Conservation (phyloP, 2,797 vertebrate genomes). For the Trachurus trachurus region DNA sequence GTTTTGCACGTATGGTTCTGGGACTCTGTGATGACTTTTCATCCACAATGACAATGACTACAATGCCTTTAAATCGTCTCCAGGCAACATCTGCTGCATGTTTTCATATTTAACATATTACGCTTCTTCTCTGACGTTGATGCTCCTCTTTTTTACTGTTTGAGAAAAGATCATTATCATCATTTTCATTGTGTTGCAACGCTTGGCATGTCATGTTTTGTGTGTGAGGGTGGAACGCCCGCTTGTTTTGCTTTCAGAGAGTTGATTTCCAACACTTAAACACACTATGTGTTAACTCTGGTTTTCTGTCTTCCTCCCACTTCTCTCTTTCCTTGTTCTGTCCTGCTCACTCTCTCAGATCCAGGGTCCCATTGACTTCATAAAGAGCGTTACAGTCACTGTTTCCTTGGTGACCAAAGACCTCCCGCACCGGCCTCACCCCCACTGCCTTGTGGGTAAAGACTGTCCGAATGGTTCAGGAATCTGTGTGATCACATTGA, state of each 20-base stretch:
- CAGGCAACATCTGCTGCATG: not conserved
- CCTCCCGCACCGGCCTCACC: slow-evolving; percentile 92
- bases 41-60: not conserved
- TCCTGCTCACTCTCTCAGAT: slow-evolving; percentile 81
- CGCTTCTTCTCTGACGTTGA: not conserved
- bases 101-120: not conserved
- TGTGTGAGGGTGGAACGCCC: not conserved
- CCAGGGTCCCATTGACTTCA: slow-evolving; percentile 83
- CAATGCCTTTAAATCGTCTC: not conserved
- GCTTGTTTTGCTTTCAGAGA: not conserved
- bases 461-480: slow-evolving; percentile 88
- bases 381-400: slow-evolving; percentile 89
- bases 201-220: not conserved
- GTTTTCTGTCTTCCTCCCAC: not conserved
- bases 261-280: not conserved
- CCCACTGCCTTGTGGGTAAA: slow-evolving; percentile 96
- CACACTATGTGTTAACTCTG: not conserved
- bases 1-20: not conserved
- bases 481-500: slow-evolving; percentile 89
- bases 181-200: not conserved
- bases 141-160: not conserved
- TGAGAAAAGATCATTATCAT: not conserved
- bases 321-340: not conserved
- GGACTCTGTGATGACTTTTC: not conserved
- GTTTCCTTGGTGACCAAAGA: slow-evolving; percentile 96